Conservation (phyloP, 1,140 invertebrate genomes). For the Philaenus spumarius region DNA sequence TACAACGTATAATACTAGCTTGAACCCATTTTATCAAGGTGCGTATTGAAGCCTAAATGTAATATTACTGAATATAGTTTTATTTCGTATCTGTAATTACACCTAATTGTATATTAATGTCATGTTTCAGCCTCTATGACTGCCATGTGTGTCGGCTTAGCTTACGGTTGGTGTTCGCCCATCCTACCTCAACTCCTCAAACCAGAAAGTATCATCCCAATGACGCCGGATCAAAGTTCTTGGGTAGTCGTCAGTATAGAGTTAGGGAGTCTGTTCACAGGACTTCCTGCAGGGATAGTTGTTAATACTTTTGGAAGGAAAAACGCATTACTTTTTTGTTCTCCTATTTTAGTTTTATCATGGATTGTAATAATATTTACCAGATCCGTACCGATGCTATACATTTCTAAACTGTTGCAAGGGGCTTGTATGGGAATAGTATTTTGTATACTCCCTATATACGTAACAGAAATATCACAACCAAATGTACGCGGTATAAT, state of each 20-base stretch:
- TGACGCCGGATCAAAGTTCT: conserved; percentile 51
- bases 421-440: conserved; percentile 57
- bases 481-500: conserved; percentile 29
- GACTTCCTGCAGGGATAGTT: conserved; percentile 29
- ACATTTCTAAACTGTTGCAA: conserved; percentile 20
- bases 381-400: conserved; percentile 6
- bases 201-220: conserved; percentile 42
- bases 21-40: too few relatives aligned
- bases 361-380: not conserved
- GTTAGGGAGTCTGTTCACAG: conserved; percentile 42
- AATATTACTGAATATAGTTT: too few relatives aligned
- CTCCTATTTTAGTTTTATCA: not conserved
- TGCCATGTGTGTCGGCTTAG: conserved; percentile 36
- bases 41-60: too few relatives aligned
- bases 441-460: conserved; percentile 73
- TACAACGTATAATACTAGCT: too few relatives aligned
- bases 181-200: conserved; percentile 45
- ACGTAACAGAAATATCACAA: conserved; percentile 70
- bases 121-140: conserved; percentile 39
- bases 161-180: conserved; percentile 51
- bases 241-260: conserved; percentile 55
- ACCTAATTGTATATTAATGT: too few relatives aligned
- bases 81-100: too few relatives aligned
- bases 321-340: conserved; percentile 7
- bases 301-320: conserved; percentile 24